Base-by-base conservation (phyloP, 2,113 vertebrate genomes). In the Anhinga rufa region DNA sequence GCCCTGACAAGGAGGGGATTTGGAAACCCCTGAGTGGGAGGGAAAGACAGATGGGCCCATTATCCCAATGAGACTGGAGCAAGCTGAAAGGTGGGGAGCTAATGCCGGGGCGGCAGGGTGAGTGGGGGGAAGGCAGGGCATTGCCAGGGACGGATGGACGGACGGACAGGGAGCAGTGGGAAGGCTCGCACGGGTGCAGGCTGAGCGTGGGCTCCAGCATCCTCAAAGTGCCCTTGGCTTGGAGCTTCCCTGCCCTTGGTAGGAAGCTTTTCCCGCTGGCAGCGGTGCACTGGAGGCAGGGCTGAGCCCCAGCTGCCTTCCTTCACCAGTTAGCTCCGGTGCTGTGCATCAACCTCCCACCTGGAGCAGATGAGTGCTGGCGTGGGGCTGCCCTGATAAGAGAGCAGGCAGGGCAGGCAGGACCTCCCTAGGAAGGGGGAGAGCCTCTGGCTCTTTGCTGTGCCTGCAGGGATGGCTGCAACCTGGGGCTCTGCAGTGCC, bases 331-430 rank as follows among this genome's bases (percentile, higher is more conserved):
- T 16, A 5, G 51, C 28, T 57, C 75, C 48, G 16, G 40, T 71
- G 90, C 11, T 36, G 40, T 4, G 40, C 64, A 14, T 31, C 38
- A n/a, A 19, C 52, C n/a, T 80, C 58, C 2, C 46, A 58, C 11
- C 76, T 75, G 91, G 22, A 62, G 68, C 32, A 16, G 46, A 17
- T 28, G 3, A 17, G 5, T 0, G 38, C 21, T 8, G 10, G 24
- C 9, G 7, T 26, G 26, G 25, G 46, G 46, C 36, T 4, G 6
- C 42, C 42, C 69, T 10, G 36, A 62, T 86, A 83, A 78, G 78
- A 88, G 36, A 4, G 40, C 34, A 18, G 9, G 3, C 6, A 9
- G 8, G 8, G 32, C 0, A 10, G 12, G 22, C 0, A 9, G 2
- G 4, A 0, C 0, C 6, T 7, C 4, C 2, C 44, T 7, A 6